Percentiles rank a stretch among this genome's conserved stretches.
phyloP scores from a whole-genome alignment of 2,888 invertebrate species.

The Himalopsyche kuldschensis region DNA sequence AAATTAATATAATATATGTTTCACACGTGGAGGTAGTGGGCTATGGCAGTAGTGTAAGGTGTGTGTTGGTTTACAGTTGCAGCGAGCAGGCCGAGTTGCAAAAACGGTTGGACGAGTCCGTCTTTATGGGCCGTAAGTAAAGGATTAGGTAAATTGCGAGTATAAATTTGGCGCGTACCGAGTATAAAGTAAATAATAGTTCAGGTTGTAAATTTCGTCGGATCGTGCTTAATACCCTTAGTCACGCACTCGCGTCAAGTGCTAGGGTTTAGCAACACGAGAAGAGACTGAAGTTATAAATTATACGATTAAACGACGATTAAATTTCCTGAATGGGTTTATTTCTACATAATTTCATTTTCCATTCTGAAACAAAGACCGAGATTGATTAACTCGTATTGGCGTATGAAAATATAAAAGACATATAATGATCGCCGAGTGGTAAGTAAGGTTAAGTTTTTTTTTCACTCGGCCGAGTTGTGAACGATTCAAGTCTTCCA shows the following conservation, averaged over 20 bases:
- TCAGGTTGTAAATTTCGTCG: constrained; percentile 23
- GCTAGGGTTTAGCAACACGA: background rate
- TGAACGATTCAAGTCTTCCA: no score
- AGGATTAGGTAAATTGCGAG: constrained; percentile 31
- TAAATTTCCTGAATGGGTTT: no score
- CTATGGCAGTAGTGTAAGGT: background rate
- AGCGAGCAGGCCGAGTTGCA: background rate
- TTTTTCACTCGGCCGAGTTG: no score
- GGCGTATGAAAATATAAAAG: no score
- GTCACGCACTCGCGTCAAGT: constrained; percentile 7
- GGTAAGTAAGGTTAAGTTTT: no score
- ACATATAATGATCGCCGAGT: no score
- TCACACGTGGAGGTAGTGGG: background rate
- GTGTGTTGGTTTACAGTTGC: background rate
- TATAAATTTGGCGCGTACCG: constrained; percentile 27
- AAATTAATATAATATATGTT: no score
- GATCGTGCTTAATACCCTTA: constrained; percentile 2
- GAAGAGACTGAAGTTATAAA: no score
- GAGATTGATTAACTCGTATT: no score
- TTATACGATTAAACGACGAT: no score
- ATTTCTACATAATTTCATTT: no score
- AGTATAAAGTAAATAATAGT: constrained; percentile 27
- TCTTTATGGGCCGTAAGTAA: constrained; percentile 17
- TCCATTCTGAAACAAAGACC: no score
- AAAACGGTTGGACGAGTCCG: background rate